Evolutionary conservation across 2,888 invertebrate genomes (phyloP).

Genomic region (Gortyna flavago): DNA sequence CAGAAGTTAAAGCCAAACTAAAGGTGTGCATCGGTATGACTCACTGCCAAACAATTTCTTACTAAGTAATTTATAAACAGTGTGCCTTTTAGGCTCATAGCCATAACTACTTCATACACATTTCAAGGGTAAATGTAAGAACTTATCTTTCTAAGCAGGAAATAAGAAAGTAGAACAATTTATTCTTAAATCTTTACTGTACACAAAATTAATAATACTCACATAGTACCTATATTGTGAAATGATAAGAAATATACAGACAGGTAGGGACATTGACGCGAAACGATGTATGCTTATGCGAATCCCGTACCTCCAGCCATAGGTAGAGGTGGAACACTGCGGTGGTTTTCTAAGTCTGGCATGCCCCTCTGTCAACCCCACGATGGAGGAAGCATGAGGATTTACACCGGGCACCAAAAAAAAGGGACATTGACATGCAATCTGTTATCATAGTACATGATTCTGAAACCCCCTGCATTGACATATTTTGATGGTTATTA

Average conservation of each 20-base stretch:
- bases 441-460: no score
- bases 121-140: background rate
- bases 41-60: background rate
- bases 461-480: no score
- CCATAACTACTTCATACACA: background rate
- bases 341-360: no score
- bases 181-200: background rate
- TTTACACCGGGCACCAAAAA: no score
- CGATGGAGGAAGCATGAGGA: no score
- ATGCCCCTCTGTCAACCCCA: no score
- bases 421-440: no score
- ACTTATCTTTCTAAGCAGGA: background rate
- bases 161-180: background rate
- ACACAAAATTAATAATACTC: background rate
- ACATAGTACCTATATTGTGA: background rate
- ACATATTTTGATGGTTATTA: no score
- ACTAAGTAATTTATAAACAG: constrained; percentile 1
- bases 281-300: no score
- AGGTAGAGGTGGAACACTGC: no score
- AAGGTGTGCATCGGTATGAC: background rate
- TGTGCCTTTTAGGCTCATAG: background rate
- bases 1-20: background rate
- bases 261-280: no score
- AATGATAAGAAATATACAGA: background rate
- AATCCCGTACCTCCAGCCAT: no score